Conservation (phyloP, 2,797 vertebrate genomes). For the Ctenochaetus hawaiiensis region DNA sequence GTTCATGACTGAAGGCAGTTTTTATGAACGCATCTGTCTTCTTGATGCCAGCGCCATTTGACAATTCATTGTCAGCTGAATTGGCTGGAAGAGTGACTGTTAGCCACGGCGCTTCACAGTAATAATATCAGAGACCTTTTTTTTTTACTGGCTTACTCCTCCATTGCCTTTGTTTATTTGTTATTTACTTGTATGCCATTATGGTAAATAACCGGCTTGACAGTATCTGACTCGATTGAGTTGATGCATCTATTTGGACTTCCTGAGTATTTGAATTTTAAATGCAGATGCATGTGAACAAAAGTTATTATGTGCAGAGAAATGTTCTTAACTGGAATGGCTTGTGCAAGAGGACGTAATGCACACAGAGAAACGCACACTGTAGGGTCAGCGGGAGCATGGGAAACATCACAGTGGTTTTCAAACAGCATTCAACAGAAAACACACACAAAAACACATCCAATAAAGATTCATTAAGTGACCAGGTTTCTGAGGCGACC, state of each 20-base stretch:
- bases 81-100: slow-evolving; percentile 53
- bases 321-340: slow-evolving; percentile 2
- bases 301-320: slow-evolving; percentile 34
- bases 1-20: slow-evolving; percentile 54
- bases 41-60: slow-evolving; percentile 53
- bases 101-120: slow-evolving; percentile 25
- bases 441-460: slow-evolving; percentile 20
- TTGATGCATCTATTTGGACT: slow-evolving; percentile 48
- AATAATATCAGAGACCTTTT: slow-evolving; percentile 41
- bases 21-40: slow-evolving; percentile 70
- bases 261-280: slow-evolving; percentile 42
- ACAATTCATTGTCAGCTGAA: slow-evolving; percentile 65
- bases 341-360: not conserved
- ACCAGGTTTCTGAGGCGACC: slow-evolving; percentile 38
- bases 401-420: slow-evolving; percentile 18
- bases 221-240: slow-evolving; percentile 25
- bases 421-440: slow-evolving; percentile 3
- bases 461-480: slow-evolving; percentile 53
- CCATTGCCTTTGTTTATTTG: slow-evolving; percentile 46
- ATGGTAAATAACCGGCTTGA: slow-evolving; percentile 47
- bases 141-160: slow-evolving; percentile 3
- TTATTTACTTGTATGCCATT: slow-evolving; percentile 48
- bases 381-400: slow-evolving; percentile 16
- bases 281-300: slow-evolving; percentile 51
- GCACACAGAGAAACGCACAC: not conserved